Conservation (phyloP, 2,888 invertebrate genomes). For the Plutella xylostella region DNA sequence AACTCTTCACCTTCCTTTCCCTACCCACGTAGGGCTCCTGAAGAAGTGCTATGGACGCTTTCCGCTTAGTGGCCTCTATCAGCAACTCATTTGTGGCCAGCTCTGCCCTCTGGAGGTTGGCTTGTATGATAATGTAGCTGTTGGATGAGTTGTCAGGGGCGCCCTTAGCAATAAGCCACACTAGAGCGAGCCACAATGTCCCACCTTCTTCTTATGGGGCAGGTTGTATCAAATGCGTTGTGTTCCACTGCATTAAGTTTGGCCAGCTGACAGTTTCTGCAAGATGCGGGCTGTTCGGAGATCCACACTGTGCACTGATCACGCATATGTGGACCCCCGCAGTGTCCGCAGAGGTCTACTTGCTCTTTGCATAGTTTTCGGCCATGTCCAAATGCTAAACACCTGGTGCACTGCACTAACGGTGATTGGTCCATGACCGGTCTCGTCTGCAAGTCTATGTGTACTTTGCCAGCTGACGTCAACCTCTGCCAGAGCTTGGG, state of each 20-base stretch:
- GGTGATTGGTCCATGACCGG: constrained; percentile 8
- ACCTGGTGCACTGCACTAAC: constrained; percentile 15
- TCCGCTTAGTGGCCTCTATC: neutral
- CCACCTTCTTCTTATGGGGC: constrained; percentile 16
- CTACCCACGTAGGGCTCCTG: constrained; percentile 9
- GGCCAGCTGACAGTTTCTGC: constrained; percentile 12
- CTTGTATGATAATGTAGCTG: neutral
- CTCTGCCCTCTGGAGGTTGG: constrained; percentile 2
- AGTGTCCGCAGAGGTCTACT: constrained; percentile 19
- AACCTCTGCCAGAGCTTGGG: constrained; percentile 14
- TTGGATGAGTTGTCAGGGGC: neutral
- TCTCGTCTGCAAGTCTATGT: constrained; percentile 3
- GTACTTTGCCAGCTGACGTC: neutral
- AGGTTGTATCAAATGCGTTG: constrained; percentile 11
- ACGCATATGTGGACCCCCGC: constrained; percentile 15
- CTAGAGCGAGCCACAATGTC: constrained; percentile 19
- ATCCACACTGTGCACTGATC: constrained; percentile 6
- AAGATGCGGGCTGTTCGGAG: constrained; percentile 6
- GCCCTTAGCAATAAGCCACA: constrained; percentile 19
- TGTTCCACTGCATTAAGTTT: neutral
- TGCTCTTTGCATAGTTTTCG: constrained; percentile 17
- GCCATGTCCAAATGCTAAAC: constrained; percentile 22
- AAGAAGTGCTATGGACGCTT: neutral
- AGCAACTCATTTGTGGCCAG: constrained; percentile 5
- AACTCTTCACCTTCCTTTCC: neutral